Base-by-base conservation (phyloP, 2,797 vertebrate genomes). In the Cossypha heuglini region DNA sequence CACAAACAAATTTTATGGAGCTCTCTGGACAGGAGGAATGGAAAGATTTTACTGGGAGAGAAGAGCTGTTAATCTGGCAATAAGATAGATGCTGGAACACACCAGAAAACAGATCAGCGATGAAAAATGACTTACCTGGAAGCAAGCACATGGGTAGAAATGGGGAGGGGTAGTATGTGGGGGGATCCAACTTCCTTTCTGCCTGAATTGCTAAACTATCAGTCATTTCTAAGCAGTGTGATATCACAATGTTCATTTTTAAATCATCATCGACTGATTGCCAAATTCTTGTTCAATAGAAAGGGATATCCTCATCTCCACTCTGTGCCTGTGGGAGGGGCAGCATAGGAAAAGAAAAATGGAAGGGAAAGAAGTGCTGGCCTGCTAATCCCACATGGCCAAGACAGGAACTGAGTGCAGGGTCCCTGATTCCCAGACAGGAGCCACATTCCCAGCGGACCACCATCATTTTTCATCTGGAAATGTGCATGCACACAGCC, bases 1-100 rank as follows among this genome's bases (percentile, higher is more conserved):
- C 22, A 62, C 43, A 90, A 92, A 85, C 17, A 72, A 67, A 57
- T 83, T 74, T 73, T 86, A 62, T 40, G 33, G 31, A 78, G 40
- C 38, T 77, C 43, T 59, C 62, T 48, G 31, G 48, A 81, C 29
- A 62, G 20, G 3, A 31, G 6, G 15, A 88, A 62, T 10, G 31
- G 38, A 38, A 82, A 63, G 38, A 63, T 76, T 90, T 87, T 20
- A 29, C 46, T 49, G 52, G 33, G 26, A 85, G 26, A 76, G 71
- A 86, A 86, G 28, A 73, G 16, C 35, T 67, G 63, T 69, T 76
- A 86, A 59, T 49, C n/a, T n/a, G 38, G 63, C 40, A 43, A 35
- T 16, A 37, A 76, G 33, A 63, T 52, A 63, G 40, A 68, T 6
- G 5, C n/a, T 69, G 63, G 58, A 93, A 20, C 25, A 79, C 48